Conservation (phyloP, 2,797 vertebrate genomes). For the Brachymystax lenok region DNA sequence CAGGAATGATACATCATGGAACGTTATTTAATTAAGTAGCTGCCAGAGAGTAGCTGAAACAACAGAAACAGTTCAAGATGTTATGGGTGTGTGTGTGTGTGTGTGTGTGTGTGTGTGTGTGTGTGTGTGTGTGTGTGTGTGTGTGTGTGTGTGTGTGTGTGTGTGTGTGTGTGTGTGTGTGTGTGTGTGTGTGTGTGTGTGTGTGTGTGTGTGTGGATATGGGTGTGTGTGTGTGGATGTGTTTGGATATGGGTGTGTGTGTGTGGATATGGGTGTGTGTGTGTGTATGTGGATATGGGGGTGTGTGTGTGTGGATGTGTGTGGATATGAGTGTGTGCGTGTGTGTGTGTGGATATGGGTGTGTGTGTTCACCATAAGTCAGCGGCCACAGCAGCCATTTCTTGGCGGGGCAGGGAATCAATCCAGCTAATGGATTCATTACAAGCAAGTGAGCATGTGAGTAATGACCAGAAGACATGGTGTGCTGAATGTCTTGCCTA, state of each 20-base stretch:
- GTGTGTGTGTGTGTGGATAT: background rate
- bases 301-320: background rate
- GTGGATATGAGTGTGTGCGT: no score
- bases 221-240: background rate
- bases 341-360: background rate
- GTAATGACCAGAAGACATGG: background rate
- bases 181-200: no score
- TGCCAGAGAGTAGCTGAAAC: slow-evolving; percentile 34
- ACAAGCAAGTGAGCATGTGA: background rate
- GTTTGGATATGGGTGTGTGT: background rate
- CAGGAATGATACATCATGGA: slow-evolving; percentile 43
- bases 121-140: background rate
- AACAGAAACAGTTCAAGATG: slow-evolving; percentile 31
- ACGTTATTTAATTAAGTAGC: slow-evolving; percentile 60
- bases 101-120: background rate
- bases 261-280: background rate
- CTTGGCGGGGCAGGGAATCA: slow-evolving; percentile 38
- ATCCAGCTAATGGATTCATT: slow-evolving; percentile 54
- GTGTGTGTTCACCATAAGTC: slow-evolving; percentile 2
- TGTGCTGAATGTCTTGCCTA: background rate
- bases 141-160: background rate
- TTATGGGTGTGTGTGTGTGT: slow-evolving; percentile 23
- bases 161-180: background rate
- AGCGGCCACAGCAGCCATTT: slow-evolving; percentile 19
- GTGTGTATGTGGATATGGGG: background rate